Evolutionary conservation across 2,888 invertebrate species (phyloP), one percentile per base, ranked within the genome.

Genomic region (Callyntrura sp.): DNA sequence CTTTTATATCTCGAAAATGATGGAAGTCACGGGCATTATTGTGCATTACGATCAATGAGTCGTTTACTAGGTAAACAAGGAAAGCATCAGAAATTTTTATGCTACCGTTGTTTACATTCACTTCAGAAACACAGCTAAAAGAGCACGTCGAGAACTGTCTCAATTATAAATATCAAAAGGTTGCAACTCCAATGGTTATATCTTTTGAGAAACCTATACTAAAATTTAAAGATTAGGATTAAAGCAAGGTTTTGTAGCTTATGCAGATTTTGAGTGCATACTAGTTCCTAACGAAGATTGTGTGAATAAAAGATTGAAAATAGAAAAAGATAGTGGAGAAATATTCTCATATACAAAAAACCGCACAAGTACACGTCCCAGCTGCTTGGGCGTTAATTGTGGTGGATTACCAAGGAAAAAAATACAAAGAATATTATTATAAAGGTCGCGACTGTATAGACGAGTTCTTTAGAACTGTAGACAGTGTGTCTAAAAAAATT

Each of bases 221-320:
- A 14, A 55, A 68, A 70, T 87, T 87, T 70, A 62, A 51, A 23
- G 68, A 79, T 35, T 68, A 79, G 8, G 55, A 14, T 55, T 87
- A 43, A 65, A 70, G 20, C 23, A 43, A 48, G 87, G 81, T 4
- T 87, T 43, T 23, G 25, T n/a, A 1, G 55, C 28, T 11, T 87
- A 87, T n/a, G 28, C 35, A 12, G 87, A 87, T 45, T 68, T 87
- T 70, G 87, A 87, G 17, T 17, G 35, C 20, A 12, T 87, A 14
- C n/a, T 81, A 23, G 48, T 62, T 8, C 57, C 76, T 11, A 4
- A 0, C 20, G 51, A 70, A 0, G 85, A 78, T 20, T 28, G 43
- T 23, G 4, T 14, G 11, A 20, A 1, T 28, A 87, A 87, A 17
- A 23, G 45, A 28, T 17, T 20, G 1, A 85, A 78, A 62, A 62